Conservation (phyloP, 2,888 invertebrate species). For the Alitta virens region DNA sequence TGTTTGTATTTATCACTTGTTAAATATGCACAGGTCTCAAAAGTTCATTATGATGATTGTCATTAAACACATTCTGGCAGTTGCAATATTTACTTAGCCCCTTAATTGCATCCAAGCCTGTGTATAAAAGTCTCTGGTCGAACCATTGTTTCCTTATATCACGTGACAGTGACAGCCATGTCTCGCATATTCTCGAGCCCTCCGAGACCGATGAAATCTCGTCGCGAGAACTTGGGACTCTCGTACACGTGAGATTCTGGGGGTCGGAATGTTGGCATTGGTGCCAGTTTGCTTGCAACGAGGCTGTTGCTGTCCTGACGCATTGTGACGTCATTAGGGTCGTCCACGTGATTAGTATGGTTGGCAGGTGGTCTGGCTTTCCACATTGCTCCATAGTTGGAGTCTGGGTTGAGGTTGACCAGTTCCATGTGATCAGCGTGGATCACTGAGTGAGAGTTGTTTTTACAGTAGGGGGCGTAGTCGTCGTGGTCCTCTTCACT, state of each 20-base stretch:
- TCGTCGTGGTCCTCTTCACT: constrained; percentile 11
- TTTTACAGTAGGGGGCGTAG: constrained; percentile 16
- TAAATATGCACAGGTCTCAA: no score
- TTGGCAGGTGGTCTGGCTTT: constrained; percentile 11
- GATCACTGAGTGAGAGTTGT: constrained; percentile 2
- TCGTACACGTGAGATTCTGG: constrained; percentile 14
- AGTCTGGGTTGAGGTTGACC: constrained; percentile 11
- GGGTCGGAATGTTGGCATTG: constrained; percentile 9
- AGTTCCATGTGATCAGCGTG: constrained; percentile 12
- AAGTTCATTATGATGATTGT: no score
- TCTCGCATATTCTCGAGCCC: no score
- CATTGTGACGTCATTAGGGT: background rate
- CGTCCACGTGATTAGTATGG: background rate
- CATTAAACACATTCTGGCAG: no score
- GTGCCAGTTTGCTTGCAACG: constrained; percentile 4
- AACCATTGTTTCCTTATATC: no score
- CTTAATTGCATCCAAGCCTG: no score
- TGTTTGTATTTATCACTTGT: no score
- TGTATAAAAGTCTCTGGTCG: no score
- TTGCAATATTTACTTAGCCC: no score
- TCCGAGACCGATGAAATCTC: no score
- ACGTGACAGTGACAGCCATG: no score
- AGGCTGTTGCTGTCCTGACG: constrained; percentile 1
- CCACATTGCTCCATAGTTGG: constrained; percentile 16
- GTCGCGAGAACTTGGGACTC: constrained; percentile 14